A percentile compares a stretch with the other conserved stretches of the same genome.
Evolutionary conservation across 2,797 vertebrate species (phyloP).

Genomic region (Eulemur coronatus): DNA sequence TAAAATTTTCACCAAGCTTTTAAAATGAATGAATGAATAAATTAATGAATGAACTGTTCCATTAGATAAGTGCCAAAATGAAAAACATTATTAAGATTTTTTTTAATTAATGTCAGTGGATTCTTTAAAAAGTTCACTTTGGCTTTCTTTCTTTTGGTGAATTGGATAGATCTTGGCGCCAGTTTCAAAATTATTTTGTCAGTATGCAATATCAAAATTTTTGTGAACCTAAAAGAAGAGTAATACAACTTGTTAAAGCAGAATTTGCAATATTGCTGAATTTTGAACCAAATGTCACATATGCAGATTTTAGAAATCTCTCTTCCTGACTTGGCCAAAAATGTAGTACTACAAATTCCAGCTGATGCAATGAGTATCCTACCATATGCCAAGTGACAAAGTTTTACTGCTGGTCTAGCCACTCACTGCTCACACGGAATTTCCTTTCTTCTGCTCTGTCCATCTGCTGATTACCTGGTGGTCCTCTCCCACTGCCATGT

Average conservation of each 20-base stretch:
- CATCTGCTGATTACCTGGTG: slow-evolving; percentile 20
- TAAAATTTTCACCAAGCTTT: not conserved
- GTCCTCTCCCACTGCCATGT: not conserved
- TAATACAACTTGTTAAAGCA: not conserved
- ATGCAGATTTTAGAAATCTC: slow-evolving; percentile 56
- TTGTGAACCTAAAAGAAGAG: not conserved
- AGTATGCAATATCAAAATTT: not conserved
- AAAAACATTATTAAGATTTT: not conserved
- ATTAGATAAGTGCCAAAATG: not conserved
- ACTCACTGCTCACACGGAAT: not conserved
- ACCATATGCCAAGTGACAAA: slow-evolving; percentile 35
- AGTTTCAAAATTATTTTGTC: not conserved
- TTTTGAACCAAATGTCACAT: slow-evolving; percentile 34
- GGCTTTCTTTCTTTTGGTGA: not conserved
- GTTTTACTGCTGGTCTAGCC: slow-evolving; percentile 23
- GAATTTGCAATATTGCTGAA: not conserved
- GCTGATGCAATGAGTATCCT: slow-evolving; percentile 14
- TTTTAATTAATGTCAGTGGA: not conserved
- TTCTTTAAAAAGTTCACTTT: not conserved
- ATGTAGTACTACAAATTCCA: slow-evolving; percentile 20
- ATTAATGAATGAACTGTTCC: not conserved
- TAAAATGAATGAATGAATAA: not conserved
- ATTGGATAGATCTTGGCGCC: not conserved
- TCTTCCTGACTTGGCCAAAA: not conserved
- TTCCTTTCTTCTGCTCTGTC: slow-evolving; percentile 30